Evolutionary conservation across 1,140 invertebrate genomes (phyloP).

Genomic region (Thrips palmi): DNA sequence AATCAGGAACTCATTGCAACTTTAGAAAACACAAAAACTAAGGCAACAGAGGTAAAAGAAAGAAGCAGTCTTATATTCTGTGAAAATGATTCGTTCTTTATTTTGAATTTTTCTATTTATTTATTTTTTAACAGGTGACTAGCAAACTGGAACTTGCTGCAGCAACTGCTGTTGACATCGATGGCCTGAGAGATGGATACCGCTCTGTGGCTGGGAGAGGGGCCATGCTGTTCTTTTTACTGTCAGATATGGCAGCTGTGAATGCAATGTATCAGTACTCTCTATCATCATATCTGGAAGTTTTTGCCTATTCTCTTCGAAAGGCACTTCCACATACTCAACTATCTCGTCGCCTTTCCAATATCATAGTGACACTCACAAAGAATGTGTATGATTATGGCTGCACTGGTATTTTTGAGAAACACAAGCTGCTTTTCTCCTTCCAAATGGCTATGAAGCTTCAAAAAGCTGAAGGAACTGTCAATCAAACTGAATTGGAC

Average conservation of each 20-base stretch:
- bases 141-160: constrained; percentile 53
- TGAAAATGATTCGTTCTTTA: constrained; percentile 4
- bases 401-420: constrained; percentile 78
- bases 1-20: constrained; percentile 70
- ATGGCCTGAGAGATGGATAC: constrained; percentile 63
- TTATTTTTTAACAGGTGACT: constrained; percentile 35
- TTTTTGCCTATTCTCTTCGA: constrained; percentile 59
- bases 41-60: constrained; percentile 48
- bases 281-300: constrained; percentile 53
- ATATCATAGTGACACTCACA: constrained; percentile 68
- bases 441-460: constrained; percentile 77
- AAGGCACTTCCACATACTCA: constrained; percentile 59
- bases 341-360: constrained; percentile 45
- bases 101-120: constrained; percentile 11
- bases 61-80: constrained; percentile 19
- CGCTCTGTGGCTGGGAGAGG: constrained; percentile 61
- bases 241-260: constrained; percentile 67
- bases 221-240: constrained; percentile 74
- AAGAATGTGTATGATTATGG: constrained; percentile 77
- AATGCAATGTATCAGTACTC: constrained; percentile 88
- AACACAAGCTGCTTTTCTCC: constrained; percentile 75
- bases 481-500: constrained; percentile 56
- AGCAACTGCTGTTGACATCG: constrained; percentile 56
- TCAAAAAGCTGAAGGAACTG: constrained; percentile 38
- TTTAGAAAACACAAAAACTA: constrained; percentile 73